Base-by-base conservation (phyloP, 2,888 invertebrate species). In the Ectemnius cavifrons region DNA sequence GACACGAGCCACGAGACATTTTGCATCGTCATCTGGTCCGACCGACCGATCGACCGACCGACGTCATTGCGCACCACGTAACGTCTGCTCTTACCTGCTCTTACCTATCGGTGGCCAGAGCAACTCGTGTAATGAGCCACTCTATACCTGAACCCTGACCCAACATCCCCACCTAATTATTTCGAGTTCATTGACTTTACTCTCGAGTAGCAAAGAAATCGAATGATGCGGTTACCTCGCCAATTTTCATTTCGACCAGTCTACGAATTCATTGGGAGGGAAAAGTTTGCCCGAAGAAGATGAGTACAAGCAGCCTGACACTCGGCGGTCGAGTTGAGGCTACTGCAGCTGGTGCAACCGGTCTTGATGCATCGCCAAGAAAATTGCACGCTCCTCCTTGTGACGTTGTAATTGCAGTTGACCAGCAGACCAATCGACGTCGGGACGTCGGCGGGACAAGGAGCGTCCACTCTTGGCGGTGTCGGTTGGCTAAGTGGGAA, bases 1-100 rank as follows among this genome's bases (percentile, higher is more conserved):
- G 87, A 73, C 81, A 75, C 82, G 79, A 78, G 83, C 86, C 78
- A 78, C 81, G 82, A 70, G 68, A 82, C 86, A 88, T 88, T 89
- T 87, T 88, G 89, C 89, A 82, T 66, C 73, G 88, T 89, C 89
- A 90, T 88, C 84, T 73, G 73, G 59, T 57, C 71, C 61, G 49
- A 65, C 73, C 80, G 66, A 71, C 75, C 61, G 46, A 65, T 73
- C n/a, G n/a, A n/a, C 71, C 61, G 49, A 65, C 73, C 80, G 68
- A 71, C 78, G 75, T 82, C 82, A 80, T 80, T 75, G 75, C 74
- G 70, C 62, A 68, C 72, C 73, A 67, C 68, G 66, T 63, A 66
- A 71, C 70, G 63, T 49, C 23, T 61, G 20, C 64, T 28, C 47
- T 56, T 58, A 57, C 45, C 45, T 49, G 27, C 28, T 23, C 62